Conservation (phyloP, 2,888 invertebrate species). For the Hipparchia sbordonii region DNA sequence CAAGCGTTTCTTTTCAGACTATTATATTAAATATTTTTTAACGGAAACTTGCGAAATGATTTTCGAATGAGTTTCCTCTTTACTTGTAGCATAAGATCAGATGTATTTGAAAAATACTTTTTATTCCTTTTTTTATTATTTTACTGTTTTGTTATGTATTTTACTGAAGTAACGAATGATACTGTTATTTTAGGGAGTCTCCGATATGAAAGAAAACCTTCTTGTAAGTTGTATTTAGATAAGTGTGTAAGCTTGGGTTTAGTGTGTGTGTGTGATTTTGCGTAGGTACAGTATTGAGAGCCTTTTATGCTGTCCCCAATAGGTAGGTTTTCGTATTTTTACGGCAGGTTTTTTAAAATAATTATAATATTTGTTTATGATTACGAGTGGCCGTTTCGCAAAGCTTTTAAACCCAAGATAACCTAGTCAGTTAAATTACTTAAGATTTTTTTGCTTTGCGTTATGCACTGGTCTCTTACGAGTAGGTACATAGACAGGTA, state of each 20-base stretch:
- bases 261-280: slow-evolving; percentile 9
- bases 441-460: too few relatives aligned
- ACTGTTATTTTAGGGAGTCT: slow-evolving; percentile 20
- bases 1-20: slow-evolving; percentile 14
- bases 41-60: slow-evolving; percentile 6
- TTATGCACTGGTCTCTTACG: too few relatives aligned
- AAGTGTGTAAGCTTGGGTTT: slow-evolving; percentile 3
- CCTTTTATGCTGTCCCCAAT: background rate
- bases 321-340: background rate
- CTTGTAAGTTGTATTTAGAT: slow-evolving; percentile 7
- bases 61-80: background rate
- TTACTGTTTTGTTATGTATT: too few relatives aligned
- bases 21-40: slow-evolving; percentile 2
- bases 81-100: background rate
- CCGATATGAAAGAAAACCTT: slow-evolving; percentile 19
- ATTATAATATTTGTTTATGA: background rate
- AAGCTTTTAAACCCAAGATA: background rate
- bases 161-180: slow-evolving; percentile 3
- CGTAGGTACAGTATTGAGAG: background rate
- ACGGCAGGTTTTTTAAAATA: background rate
- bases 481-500: too few relatives aligned
- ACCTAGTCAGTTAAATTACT: background rate
- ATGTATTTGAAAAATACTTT: background rate
- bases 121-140: background rate
- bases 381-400: background rate